Conservation (phyloP, 2,888 invertebrate genomes). For the Calameuta filiformis region DNA sequence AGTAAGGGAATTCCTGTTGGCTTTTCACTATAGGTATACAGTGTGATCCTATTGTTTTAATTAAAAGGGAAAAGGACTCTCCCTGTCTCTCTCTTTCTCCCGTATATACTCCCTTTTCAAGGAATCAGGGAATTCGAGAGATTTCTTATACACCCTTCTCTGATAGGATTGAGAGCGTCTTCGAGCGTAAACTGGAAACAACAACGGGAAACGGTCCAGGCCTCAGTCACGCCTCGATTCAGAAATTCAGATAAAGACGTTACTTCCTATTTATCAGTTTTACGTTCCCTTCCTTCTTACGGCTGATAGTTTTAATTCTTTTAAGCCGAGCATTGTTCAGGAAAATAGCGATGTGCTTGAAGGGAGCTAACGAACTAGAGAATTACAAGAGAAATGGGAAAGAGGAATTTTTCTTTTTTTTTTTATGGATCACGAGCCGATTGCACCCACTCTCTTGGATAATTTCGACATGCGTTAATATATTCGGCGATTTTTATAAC, state of each 20-base stretch:
- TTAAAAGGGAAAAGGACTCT: constrained; percentile 47
- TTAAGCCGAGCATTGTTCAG: not conserved
- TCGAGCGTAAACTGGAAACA: constrained; percentile 63
- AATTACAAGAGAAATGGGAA: not conserved
- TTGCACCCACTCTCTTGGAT: constrained; percentile 16
- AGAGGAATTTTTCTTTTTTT: constrained; percentile 16
- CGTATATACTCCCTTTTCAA: not conserved
- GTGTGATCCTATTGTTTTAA: constrained; percentile 62
- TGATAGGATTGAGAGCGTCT: constrained; percentile 62
- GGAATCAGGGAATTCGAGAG: not conserved
- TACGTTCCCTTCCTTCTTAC: constrained; percentile 46
- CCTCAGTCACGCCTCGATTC: constrained; percentile 57
- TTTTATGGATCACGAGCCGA: not conserved
- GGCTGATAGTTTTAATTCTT: constrained; percentile 34
- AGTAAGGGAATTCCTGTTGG: constrained; percentile 37
- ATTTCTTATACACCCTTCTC: constrained; percentile 39
- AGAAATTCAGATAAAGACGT: constrained; percentile 60
- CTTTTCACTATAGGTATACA: constrained; percentile 37
- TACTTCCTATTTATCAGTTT: constrained; percentile 54
- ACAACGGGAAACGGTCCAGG: constrained; percentile 57
- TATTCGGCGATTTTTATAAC: constrained; percentile 56
- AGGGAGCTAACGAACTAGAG: not conserved
- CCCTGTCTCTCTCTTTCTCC: constrained; percentile 9
- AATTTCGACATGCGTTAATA: constrained; percentile 46
- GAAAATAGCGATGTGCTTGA: not conserved